phyloP scores from a whole-genome alignment of 2,888 invertebrate genomes.

The Campaea margaritaria region DNA sequence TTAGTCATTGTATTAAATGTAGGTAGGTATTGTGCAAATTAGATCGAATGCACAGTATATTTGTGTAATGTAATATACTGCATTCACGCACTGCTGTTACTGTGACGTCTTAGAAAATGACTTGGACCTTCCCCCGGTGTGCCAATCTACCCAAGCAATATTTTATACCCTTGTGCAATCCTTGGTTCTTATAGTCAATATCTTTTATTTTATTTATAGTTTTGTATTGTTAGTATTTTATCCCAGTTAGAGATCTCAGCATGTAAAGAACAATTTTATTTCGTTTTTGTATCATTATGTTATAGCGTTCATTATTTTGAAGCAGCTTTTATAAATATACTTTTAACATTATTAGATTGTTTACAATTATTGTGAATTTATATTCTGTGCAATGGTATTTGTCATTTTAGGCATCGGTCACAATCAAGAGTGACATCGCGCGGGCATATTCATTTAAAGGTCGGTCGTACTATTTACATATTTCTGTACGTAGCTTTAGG shows the following conservation, averaged over 20 bases:
- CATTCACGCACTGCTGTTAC: too few relatives aligned
- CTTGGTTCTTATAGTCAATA: slow-evolving; percentile 46
- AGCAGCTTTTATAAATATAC: slow-evolving; percentile 6
- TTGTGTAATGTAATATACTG: too few relatives aligned
- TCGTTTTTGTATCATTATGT: slow-evolving; percentile 2
- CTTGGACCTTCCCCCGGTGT: not conserved
- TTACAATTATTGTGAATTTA: not conserved
- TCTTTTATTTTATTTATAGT: slow-evolving; percentile 44
- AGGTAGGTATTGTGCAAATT: too few relatives aligned
- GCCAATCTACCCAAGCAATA: slow-evolving; percentile 6
- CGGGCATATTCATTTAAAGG: too few relatives aligned
- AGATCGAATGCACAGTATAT: too few relatives aligned
- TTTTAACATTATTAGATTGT: not conserved
- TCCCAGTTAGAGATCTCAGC: slow-evolving; percentile 51
- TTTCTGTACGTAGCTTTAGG: too few relatives aligned
- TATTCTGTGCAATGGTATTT: not conserved
- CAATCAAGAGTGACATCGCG: too few relatives aligned
- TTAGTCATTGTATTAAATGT: too few relatives aligned
- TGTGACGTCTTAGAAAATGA: too few relatives aligned
- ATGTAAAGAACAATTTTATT: slow-evolving; percentile 45
- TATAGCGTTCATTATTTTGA: slow-evolving; percentile 3
- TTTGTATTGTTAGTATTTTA: slow-evolving; percentile 42
- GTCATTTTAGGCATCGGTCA: too few relatives aligned
- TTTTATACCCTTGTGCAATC: slow-evolving; percentile 52
- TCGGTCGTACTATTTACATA: too few relatives aligned